Base-by-base conservation (phyloP, 1,140 invertebrate genomes). In the Drosophila athabasca region DNA sequence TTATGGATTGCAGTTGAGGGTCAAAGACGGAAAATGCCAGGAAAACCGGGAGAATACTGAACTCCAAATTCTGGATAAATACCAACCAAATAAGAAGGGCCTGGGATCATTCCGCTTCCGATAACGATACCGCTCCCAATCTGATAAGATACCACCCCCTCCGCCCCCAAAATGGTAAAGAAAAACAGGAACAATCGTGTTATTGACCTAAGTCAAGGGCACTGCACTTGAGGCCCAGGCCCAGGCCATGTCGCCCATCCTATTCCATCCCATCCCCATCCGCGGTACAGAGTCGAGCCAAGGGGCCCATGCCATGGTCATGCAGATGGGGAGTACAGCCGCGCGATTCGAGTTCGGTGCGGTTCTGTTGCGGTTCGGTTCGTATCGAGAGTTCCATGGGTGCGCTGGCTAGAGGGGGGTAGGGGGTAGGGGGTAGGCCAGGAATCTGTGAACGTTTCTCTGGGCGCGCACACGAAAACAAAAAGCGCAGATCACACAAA, bases 161-260 rank as follows among this genome's bases (percentile, higher is more conserved):
- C 17, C 17, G 17, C 2, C 22, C 22, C 22, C 2, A 26, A 46
- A 54, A 39, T 41, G 24, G 22, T 15, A 4, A 17, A 24, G 39
- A 35, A 31, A 6, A 39, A 43, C 22, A 26, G 7, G 39, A 58
- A 51, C n/a, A 57, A 31, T 45, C 51, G 68, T 65, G 71, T 62
- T 82, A 83, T 71, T 83, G 79, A 83, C 79, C 79, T 54, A 71
- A 83, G 70, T 76, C 79, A 83, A 78, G 79, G 80, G 71, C 76
- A 67, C 35, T 60, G 74, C 72, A 76, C 72, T 76, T 72, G 74
- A 44, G 61, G 53, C 58, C 46, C 44, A 64, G 19, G 7, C 0
- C 7, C 17, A 48, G 26, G 35, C 55, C n/a, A n/a, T n/a, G n/a
- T n/a, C n/a, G n/a, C 15, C 50, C 17, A 19, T 19, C 17, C 17